Evolutionary conservation across 2,888 invertebrate genomes (phyloP).

Genomic region (Eugnorisma glareosa): DNA sequence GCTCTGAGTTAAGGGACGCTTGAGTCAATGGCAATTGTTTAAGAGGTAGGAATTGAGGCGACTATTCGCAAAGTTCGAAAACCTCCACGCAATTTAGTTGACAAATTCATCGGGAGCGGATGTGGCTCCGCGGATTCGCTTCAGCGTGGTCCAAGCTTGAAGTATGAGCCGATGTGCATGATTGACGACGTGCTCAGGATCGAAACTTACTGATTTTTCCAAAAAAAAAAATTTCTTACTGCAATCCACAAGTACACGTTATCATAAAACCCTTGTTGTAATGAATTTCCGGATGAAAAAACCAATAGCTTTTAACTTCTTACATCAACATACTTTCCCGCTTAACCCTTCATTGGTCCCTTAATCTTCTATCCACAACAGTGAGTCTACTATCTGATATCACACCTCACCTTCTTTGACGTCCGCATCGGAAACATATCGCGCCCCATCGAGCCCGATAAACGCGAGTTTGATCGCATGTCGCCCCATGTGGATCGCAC

Average conservation of each 20-base stretch:
- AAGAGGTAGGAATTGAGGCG: background rate
- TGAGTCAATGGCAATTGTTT: background rate
- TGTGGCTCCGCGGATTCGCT: background rate
- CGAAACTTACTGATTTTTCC: background rate
- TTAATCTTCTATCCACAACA: conserved; percentile 5
- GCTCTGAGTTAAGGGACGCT: background rate
- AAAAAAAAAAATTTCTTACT: background rate
- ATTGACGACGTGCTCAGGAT: background rate
- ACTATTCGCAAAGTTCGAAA: background rate
- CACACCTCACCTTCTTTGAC: conserved; percentile 32
- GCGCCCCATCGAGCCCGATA: conserved; percentile 45
- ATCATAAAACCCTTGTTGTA: background rate
- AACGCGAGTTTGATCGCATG: conserved; percentile 43
- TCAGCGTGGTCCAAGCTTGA: background rate
- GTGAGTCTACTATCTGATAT: conserved; percentile 39
- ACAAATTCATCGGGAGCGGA: background rate
- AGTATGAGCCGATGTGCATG: background rate
- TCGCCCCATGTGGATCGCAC: conserved; percentile 50
- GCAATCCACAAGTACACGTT: background rate
- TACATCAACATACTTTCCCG: conserved; percentile 12
- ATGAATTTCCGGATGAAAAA: background rate
- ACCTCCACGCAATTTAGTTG: background rate
- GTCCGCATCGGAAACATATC: conserved; percentile 48
- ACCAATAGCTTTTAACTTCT: background rate
- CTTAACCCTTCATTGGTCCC: conserved; percentile 6